Percentiles rank a stretch among this genome's conserved stretches.
These are phyloP conservation scores for Neodon shergylaensis DNA, from an alignment of 2,113 vertebrate genomes.

Conservation along the genomic window DNA sequence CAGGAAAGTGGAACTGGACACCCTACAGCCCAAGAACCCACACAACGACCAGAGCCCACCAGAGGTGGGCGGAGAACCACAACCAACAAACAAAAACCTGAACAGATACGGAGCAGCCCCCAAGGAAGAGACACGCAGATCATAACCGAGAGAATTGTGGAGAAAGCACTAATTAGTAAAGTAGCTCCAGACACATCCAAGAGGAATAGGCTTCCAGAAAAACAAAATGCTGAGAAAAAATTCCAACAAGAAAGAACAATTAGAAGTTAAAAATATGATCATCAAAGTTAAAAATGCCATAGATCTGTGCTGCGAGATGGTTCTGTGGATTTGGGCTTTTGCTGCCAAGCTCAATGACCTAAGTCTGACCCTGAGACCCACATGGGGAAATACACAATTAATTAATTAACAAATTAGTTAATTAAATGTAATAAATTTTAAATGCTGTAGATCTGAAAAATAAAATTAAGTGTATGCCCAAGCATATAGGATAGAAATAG, in stretches of 20 bases:
- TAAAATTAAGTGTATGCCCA: neutral
- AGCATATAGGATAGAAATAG: constrained; percentile 35
- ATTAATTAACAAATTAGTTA: neutral
- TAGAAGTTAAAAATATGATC: constrained; percentile 24
- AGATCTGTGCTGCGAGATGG: neutral
- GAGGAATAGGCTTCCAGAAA: constrained; percentile 31
- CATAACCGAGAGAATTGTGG: neutral
- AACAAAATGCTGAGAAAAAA: constrained; percentile 1
- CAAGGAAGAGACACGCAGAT: neutral
- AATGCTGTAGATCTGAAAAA: neutral
- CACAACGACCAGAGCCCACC: neutral
- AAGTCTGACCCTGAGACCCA: neutral
- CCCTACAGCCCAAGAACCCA: neutral
- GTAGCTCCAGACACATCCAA: neutral
- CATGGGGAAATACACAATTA: neutral
- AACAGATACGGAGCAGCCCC: neutral
- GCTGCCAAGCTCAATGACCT: neutral
- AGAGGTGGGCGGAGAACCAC: neutral
- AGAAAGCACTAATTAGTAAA: constrained; percentile 4
- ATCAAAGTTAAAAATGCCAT: constrained; percentile 24
- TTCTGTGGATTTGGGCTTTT: neutral
- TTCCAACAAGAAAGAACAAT: neutral
- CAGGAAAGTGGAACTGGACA: neutral
- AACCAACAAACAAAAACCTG: neutral
- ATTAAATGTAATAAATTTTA: neutral